These are phyloP conservation scores for Sylvicola cinctus DNA, from an alignment of 2,888 invertebrate genomes.

Conservation along the genomic window DNA sequence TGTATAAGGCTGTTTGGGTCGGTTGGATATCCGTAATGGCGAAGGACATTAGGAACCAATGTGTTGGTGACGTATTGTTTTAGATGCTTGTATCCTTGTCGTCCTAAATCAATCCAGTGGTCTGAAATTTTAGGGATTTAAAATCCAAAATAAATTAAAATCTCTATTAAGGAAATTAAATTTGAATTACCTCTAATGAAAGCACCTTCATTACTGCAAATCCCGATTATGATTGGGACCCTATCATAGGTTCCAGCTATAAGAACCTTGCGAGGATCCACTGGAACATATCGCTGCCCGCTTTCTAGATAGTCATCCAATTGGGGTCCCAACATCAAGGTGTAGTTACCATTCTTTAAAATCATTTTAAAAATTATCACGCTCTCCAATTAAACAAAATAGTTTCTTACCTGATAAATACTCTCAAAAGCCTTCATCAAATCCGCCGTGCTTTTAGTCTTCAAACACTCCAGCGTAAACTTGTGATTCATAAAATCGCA, in stretches of 20 bases:
- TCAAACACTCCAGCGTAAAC: constrained; percentile 39
- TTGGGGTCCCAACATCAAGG: constrained; percentile 36
- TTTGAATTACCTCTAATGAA: constrained; percentile 23
- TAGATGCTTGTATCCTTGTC: constrained; percentile 31
- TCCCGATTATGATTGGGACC: constrained; percentile 45
- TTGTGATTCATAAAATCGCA: constrained; percentile 26
- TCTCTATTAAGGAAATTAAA: background rate
- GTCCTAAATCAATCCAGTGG: constrained; percentile 35
- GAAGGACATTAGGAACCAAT: constrained; percentile 35
- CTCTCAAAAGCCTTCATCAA: constrained; percentile 35
- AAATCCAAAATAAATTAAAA: constrained; percentile 2
- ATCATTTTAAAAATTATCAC: constrained; percentile 4
- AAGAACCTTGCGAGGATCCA: constrained; percentile 30
- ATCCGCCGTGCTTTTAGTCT: constrained; percentile 34
- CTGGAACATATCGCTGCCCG: constrained; percentile 37
- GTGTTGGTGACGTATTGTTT: constrained; percentile 34
- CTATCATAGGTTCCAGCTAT: constrained; percentile 29
- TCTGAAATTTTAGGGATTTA: constrained; percentile 21
- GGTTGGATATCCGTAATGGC: constrained; percentile 21
- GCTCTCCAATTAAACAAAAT: constrained; percentile 12
- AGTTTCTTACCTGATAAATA: constrained; percentile 25
- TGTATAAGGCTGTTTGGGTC: constrained; percentile 8
- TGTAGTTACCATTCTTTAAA: constrained; percentile 35
- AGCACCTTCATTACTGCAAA: constrained; percentile 43
- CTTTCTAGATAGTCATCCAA: constrained; percentile 36